Base-by-base conservation (phyloP, 2,888 invertebrate species). In the Mythimna impura region DNA sequence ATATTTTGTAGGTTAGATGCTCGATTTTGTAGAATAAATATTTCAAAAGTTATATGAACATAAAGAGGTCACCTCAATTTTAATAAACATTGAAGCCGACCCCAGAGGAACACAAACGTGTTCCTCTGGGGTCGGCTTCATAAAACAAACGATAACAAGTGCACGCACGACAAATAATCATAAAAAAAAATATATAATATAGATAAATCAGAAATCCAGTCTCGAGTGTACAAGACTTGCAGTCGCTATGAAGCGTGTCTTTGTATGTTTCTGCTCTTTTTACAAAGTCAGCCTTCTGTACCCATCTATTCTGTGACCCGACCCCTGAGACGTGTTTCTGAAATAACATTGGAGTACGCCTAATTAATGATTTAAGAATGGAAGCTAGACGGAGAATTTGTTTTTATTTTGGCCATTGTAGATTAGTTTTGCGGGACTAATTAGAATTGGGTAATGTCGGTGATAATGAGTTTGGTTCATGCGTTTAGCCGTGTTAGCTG, bases 291-390 rank as follows among this genome's bases (percentile, higher is more conserved):
- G 17, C 20, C 61, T 69, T 76, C 61, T 76, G 61, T 50, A 30
- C 1, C 30, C 61, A 9, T 22, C 5, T 74, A 50, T 50, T 74
- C 10, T 22, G 30, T 76, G 54, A 50, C 6, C 14, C 12, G n/a
- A 50, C 68, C 40, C 10, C 25, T 40, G 25, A 66, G 54, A 71
- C 77, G 63, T 71, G 64, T 78, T 77, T 66, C 74, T 43, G 62
- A 81, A 83, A 82, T 82, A 82, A 72, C 68, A 64, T 63, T 62
- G 66, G 36, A 75, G 36, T 70, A 43, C 36, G 52, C 36, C 71
- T 81, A 78, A 83, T 84, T 78, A 83, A 85, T 76, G 70, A 84
- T 76, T 80, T 70, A 75, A 78, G 69, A 76, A 66, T 72, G 58
- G 66, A 71, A 52, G 66, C 36, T 57, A 65, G 30, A 63, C 10